A percentile compares a stretch with the other conserved stretches of the same genome.
These are phyloP conservation scores for Myioborus miniatus DNA, from an alignment of 2,797 vertebrate genomes.

Conservation along the genomic window DNA sequence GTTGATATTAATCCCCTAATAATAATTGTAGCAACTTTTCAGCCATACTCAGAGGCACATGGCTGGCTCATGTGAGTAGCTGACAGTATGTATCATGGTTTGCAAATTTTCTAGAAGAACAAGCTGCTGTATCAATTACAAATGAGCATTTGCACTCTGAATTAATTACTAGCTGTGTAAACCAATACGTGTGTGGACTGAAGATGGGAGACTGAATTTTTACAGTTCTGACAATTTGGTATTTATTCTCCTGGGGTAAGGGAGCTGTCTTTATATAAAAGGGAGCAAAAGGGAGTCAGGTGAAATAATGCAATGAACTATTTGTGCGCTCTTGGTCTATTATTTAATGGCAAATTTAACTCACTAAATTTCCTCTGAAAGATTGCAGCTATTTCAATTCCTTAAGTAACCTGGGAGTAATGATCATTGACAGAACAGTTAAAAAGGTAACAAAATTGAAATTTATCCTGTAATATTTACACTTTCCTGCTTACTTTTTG, in stretches of 20 bases:
- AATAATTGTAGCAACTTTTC: background rate
- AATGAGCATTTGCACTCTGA: background rate
- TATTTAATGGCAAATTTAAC: background rate
- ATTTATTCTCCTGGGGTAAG: background rate
- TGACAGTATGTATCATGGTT: background rate
- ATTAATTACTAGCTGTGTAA: background rate
- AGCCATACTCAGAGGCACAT: background rate
- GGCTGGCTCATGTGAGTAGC: background rate
- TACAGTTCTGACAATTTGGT: background rate
- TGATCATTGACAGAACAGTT: background rate
- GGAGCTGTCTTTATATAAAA: background rate
- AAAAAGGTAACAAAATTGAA: background rate
- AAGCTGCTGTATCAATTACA: background rate
- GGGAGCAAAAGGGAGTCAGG: background rate
- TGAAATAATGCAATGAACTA: background rate
- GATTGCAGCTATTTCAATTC: background rate
- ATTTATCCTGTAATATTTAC: background rate
- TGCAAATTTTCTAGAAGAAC: background rate
- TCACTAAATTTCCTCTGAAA: background rate
- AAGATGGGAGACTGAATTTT: background rate
- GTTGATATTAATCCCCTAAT: background rate
- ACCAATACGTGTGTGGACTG: fast-evolving
- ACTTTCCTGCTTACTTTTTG: background rate
- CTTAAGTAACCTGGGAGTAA: background rate
- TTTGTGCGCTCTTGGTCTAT: background rate